These are phyloP conservation scores for Premnoplex brunnescens DNA, from an alignment of 2,797 vertebrate species.

Conservation along the genomic window DNA sequence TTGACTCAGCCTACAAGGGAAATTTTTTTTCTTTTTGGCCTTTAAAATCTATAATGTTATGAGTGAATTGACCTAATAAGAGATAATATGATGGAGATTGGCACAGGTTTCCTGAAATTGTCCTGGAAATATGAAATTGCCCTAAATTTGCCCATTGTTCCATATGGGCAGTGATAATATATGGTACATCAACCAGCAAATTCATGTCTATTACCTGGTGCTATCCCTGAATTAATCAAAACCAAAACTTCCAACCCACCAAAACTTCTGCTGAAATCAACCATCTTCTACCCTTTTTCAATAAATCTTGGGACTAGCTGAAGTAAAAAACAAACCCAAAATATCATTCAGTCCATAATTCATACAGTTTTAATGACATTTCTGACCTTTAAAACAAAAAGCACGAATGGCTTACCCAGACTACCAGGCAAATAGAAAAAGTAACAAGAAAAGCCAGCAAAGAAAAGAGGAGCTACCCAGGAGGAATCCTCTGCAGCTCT, in stretches of 20 bases:
- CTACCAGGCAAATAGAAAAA: background rate
- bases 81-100: background rate
- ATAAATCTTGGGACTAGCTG: background rate
- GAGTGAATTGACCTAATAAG: background rate
- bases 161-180: background rate
- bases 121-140: background rate
- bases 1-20: background rate
- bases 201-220: background rate
- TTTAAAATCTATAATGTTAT: background rate
- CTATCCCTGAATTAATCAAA: background rate
- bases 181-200: background rate
- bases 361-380: slow-evolving; percentile 49
- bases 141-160: background rate
- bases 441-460: background rate
- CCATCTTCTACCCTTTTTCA: background rate
- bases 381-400: slow-evolving; percentile 65
- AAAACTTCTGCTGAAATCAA: background rate
- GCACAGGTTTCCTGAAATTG: background rate
- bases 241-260: background rate
- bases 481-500: background rate
- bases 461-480: background rate
- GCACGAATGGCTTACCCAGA: slow-evolving; percentile 10
- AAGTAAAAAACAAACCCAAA: background rate
- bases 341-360: slow-evolving; percentile 8
- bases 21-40: background rate